Evolutionary conservation across 2,113 vertebrate species (phyloP), one percentile per base, ranked within the genome.

Genomic region (Ciconia stormi): DNA sequence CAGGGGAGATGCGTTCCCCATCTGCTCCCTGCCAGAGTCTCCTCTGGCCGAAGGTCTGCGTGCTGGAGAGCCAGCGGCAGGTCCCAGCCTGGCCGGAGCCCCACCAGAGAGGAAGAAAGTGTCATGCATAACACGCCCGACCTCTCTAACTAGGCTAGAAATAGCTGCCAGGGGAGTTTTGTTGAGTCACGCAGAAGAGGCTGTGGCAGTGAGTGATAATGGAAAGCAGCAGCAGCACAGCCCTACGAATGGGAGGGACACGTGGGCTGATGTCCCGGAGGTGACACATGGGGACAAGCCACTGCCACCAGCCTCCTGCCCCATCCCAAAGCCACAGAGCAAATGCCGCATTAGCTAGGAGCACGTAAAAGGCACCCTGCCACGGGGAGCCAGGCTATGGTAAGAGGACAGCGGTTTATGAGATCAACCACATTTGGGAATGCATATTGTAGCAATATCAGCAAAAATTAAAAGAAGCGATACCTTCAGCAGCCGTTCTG

Each of bases 361-460:
- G 26, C 30, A 25, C 5, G 8, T 15, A 73, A 62, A 71, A 40
- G 52, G 32, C 74, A 55, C 36, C 22, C 8, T 4, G 34, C 20
- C 6, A 0, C 0, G 2, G 53, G 40, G 32, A 62, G 73, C 38
- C 61, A 10, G 44, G 59, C 32, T 47, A 5, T 0, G 10, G 79
- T 8, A 6, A 1, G 1, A 36, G n/a, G 53, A 26, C 1, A 9
- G 55, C 7, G 46, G 11, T n/a, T 10, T 5, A 9, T 1, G 42
- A 36, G 44, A 30, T 38, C 47, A 6, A 1, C 29, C 18, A 2
- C 42, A 3, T 44, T 40, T 2, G 10, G 58, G 80, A 71, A 55
- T 0, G 16, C 6, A 12, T 1, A 2, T 7, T 21, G 42, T 16
- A 20, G 42, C 10, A 13, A 1, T 1, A 13, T 2, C 56, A 32